Evolutionary conservation across 1,140 invertebrate species (phyloP), one percentile per base, ranked within the genome.

Genomic region (Laupala kohalensis): DNA sequence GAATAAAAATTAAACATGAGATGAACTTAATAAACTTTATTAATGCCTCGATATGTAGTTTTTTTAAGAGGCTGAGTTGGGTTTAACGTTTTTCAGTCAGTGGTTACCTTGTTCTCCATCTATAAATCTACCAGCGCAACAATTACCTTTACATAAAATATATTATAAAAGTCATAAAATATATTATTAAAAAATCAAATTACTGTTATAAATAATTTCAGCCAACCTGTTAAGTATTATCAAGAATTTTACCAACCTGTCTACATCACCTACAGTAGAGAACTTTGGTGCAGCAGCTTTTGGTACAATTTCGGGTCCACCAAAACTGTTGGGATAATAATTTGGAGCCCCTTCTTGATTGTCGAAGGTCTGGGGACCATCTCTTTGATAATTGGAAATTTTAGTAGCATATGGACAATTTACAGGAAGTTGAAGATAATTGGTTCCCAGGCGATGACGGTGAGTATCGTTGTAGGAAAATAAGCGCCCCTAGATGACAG

Each of bases 381-480:
- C 96, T 53, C 96, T 87, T 80, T 96, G 92, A 79, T 92, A 96
- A 79, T 97, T 96, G 6, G 80, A 80, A 6, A 77, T 74, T 70
- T 71, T 80, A 25, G 79, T 79, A 25, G 82, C 78, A 76, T 89
- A 94, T 0, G 96, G 95, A 77, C 93, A 95, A 80, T 99, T 99
- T n/a, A 99, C 94, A 6, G 96, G 92, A 63, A 99, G 85, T 79
- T 98, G 94, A 64, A 92, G 83, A 81, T 92, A 96, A 80, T 99
- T 99, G 0, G 92, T 86, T 62, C 97, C 97, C 63, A 99, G 84
- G 25, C 96, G 89, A 81, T 98, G 91, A 73, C 94, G 87, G 77
- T 98, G 96, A 5, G 97, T 96, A 81, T 99, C 97, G 5, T 87
- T 87, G 80, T 99, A 99, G 13, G 95, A 88, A 79, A 97, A 98